Evolutionary conservation across 2,113 vertebrate species (phyloP).

Genomic region (Chlamydotis undulata): DNA sequence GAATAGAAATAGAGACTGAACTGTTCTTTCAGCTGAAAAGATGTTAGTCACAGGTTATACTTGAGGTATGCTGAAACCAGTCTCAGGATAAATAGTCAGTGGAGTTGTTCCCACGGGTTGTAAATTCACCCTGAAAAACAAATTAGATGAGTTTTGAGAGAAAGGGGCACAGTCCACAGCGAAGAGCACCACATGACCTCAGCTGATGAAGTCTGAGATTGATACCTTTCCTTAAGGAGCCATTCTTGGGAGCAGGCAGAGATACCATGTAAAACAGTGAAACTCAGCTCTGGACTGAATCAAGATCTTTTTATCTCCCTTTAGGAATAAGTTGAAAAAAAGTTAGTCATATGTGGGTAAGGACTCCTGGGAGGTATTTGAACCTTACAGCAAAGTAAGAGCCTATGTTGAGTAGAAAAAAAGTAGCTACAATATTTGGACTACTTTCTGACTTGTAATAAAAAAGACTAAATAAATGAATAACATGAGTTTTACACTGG

Average conservation of each 20-base stretch:
- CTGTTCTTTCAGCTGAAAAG: neutral
- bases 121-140: neutral
- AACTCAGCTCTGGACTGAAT: neutral
- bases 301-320: neutral
- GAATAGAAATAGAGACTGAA: neutral
- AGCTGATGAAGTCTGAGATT: neutral
- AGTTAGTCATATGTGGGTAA: neutral
- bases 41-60: neutral
- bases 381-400: neutral
- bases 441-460: neutral
- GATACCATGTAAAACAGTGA: neutral
- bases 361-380: neutral
- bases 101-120: neutral
- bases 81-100: neutral
- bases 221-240: neutral
- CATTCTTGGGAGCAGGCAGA: neutral
- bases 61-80: neutral
- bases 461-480: neutral
- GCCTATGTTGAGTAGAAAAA: neutral
- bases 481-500: neutral
- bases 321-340: neutral
- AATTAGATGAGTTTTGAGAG: neutral
- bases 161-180: neutral
- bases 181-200: rapidly evolving
- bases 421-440: neutral